Conservation (phyloP, 2,888 invertebrate genomes). For the Hyposoter didymator region DNA sequence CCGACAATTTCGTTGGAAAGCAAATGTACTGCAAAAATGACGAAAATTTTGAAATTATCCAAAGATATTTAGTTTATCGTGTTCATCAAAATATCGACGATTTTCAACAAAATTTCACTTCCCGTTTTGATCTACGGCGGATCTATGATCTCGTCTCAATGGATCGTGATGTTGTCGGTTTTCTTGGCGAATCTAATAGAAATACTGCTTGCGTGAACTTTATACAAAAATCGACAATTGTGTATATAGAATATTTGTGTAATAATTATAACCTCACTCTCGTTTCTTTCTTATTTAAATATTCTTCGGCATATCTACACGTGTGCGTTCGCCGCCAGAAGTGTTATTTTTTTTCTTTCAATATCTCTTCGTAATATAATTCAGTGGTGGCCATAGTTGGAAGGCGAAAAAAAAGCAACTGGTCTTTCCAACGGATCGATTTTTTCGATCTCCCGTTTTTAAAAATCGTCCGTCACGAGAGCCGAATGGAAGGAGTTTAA, state of each 20-base stretch:
- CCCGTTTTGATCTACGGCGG: constrained; percentile 33
- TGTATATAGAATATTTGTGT: constrained; percentile 69
- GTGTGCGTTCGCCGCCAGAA: constrained; percentile 70
- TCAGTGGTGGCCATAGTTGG: constrained; percentile 1
- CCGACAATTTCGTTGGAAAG: too few species aligned
- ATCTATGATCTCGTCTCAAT: constrained; percentile 48
- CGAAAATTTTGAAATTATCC: too few species aligned
- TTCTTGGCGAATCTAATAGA: constrained; percentile 72
- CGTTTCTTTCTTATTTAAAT: constrained; percentile 71
- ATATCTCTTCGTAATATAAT: background rate
- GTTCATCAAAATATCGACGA: too few species aligned
- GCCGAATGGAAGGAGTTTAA: too few species aligned
- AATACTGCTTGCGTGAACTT: constrained; percentile 78
- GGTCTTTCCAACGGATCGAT: too few species aligned
- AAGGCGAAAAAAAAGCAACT: background rate
- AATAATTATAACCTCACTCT: constrained; percentile 67
- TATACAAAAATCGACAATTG: constrained; percentile 76
- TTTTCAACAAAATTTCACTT: too few species aligned
- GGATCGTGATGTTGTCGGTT: constrained; percentile 29
- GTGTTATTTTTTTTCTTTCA: constrained; percentile 22
- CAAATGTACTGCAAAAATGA: too few species aligned
- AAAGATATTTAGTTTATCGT: too few species aligned
- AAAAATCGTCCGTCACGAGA: too few species aligned
- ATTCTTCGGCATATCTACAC: constrained; percentile 76
- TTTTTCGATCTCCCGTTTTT: too few species aligned